Evolutionary conservation across 92 coral and sea anemone species (phyloP).

Genomic region (Pocillopora meandrina): DNA sequence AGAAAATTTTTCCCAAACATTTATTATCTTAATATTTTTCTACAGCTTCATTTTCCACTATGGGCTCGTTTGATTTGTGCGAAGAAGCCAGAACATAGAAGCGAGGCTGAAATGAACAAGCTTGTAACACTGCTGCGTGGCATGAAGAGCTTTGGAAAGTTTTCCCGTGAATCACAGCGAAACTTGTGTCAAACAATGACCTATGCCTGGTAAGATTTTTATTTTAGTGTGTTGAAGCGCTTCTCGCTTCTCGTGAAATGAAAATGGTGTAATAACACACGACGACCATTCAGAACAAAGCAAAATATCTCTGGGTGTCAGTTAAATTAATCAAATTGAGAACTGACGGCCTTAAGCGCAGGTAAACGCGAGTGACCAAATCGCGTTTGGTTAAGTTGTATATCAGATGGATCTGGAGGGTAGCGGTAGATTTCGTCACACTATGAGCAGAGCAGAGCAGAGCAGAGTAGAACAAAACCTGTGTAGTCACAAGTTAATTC

Average conservation of each 20-base stretch:
- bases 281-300: too few relatives aligned
- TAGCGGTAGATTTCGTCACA: too few relatives aligned
- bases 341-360: too few relatives aligned
- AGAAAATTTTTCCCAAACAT: background rate
- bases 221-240: background rate
- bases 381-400: too few relatives aligned
- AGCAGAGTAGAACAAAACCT: too few relatives aligned
- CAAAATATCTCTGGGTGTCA: too few relatives aligned
- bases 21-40: background rate
- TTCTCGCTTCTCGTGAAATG: background rate
- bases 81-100: constrained; percentile 67
- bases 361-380: too few relatives aligned
- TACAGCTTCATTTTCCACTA: constrained; percentile 76
- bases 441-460: too few relatives aligned
- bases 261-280: background rate
- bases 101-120: constrained; percentile 75
- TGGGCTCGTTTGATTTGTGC: constrained; percentile 88
- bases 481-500: too few relatives aligned
- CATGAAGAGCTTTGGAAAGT: constrained; percentile 77
- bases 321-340: too few relatives aligned
- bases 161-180: constrained; percentile 78
- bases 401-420: too few relatives aligned
- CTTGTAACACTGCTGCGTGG: constrained; percentile 80
- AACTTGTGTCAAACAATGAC: constrained; percentile 82
- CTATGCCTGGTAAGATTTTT: constrained; percentile 68